These are phyloP conservation scores for Rhynchomys soricoides DNA, from an alignment of 2,113 vertebrate species.

Conservation along the genomic window DNA sequence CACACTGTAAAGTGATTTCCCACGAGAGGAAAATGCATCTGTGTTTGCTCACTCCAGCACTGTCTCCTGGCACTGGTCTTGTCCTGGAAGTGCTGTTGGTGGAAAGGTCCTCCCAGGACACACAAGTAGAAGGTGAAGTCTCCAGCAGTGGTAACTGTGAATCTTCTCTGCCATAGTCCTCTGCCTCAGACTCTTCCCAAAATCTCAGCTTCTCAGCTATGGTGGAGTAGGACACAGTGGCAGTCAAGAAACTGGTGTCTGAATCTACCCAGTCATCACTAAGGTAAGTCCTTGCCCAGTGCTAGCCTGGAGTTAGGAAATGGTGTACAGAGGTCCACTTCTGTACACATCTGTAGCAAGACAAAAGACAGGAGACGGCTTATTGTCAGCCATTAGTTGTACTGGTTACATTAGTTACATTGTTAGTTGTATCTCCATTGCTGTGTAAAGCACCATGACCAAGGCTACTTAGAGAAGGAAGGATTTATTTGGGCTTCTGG, in stretches of 20 bases:
- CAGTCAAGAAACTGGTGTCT: not conserved
- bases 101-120: not conserved
- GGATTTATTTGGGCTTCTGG: not conserved
- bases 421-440: not conserved
- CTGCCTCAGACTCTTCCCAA: not conserved
- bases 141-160: accelerated
- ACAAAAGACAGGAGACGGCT: not conserved
- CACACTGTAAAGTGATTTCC: not conserved
- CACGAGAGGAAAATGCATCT: not conserved
- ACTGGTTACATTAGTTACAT: too few species aligned
- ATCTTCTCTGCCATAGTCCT: not conserved
- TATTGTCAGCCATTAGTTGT: too few species aligned
- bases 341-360: not conserved
- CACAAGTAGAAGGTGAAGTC: not conserved
- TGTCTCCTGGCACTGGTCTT: not conserved
- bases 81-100: not conserved
- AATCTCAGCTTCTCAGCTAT: not conserved
- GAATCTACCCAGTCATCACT: not conserved
- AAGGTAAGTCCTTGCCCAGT: not conserved
- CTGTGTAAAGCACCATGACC: not conserved
- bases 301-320: not conserved
- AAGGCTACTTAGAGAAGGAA: not conserved
- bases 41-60: not conserved
- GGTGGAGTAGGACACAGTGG: not conserved
- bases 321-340: accelerated